Conservation (phyloP, 37 sponge, comb jelly and placozoan genomes). For the Crambe crambe region DNA sequence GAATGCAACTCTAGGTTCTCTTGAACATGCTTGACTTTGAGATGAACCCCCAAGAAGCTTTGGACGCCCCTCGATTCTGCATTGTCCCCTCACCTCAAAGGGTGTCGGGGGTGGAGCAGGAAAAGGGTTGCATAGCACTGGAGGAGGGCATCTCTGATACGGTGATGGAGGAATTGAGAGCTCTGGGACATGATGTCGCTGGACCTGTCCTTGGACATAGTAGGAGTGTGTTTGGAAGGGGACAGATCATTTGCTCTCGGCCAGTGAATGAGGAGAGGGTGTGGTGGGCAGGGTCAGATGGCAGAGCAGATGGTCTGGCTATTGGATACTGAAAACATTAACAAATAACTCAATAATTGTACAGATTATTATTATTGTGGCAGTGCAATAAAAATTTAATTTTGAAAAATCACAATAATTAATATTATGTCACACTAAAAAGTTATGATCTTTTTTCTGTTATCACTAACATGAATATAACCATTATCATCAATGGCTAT, state of each 20-base stretch:
- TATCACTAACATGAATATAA: too few species aligned
- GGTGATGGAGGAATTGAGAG: conserved; percentile 25
- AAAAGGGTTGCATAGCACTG: conserved; percentile 40
- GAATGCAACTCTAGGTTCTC: conserved; percentile 51
- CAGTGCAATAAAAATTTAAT: too few species aligned
- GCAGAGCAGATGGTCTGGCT: conserved; percentile 77
- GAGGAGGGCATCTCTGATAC: conserved; percentile 66
- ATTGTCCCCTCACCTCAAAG: conserved; percentile 16
- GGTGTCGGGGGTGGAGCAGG: conserved; percentile 11
- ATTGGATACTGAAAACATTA: conserved; percentile 73
- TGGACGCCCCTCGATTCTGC: conserved; percentile 79
- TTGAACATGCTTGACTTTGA: conserved; percentile 86
- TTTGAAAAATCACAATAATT: too few species aligned
- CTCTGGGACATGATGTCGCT: conserved; percentile 57
- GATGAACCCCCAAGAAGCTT: conserved; percentile 86
- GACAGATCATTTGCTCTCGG: conserved; percentile 64
- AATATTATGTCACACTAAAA: too few species aligned
- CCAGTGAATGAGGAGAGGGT: conserved; percentile 30
- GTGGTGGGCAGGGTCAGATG: conserved; percentile 87
- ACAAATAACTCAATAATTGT: not conserved
- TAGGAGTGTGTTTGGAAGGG: conserved; percentile 72
- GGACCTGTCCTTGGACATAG: conserved; percentile 58
- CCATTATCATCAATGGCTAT: too few species aligned
- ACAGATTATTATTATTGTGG: not conserved
- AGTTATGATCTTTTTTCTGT: too few species aligned